Base-by-base conservation (phyloP, 2,113 vertebrate genomes). In the Lipophrys pholis region DNA sequence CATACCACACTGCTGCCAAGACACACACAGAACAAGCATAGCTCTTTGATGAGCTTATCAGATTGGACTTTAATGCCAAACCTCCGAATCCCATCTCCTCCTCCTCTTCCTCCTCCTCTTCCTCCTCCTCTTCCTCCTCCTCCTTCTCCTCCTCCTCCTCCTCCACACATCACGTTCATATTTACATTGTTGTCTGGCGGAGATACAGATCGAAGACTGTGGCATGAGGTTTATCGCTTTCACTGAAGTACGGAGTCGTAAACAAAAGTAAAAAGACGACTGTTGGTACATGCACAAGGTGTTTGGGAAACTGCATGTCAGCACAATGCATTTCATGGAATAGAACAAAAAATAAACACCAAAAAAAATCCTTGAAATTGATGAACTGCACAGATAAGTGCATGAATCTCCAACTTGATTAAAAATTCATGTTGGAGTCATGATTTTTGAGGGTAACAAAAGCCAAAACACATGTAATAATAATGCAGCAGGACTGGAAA, bases 1-100 rank as follows among this genome's bases (percentile, higher is more conserved):
- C 50, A 68, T 66, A 15, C 55, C 70, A 72, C 11, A 55, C 36
- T 7, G 2, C 45, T 67, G 77, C 73, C 43, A 54, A 84, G 38
- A 71, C 53, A 40, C 52, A 57, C 35, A 69, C 50, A 14, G 43
- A 41, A 73, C 41, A 74, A 66, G 48, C 42, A 46, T 53, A 53
- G 8, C 11, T 40, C 80, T 85, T 77, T 86, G 66, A 84, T 78
- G 56, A 63, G 49, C 72, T 91, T 88, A 91, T 92, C 88, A 87
- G 85, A 82, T 83, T 61, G 49, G 56, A 72, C 59, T 64, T 54
- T 71, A 53, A 59, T 79, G 41, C 71, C 69, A 58, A 0, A 30
- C 43, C 40, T 35, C 12, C 30, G 67, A 72, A 8, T 68, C 43
- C 39, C 69, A 21, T 6, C 46, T 11, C 17, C 67, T 56, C 45